Evolutionary conservation across 2,888 invertebrate genomes (phyloP), one percentile per base, ranked within the genome.

Genomic region (Carabus problematicus): DNA sequence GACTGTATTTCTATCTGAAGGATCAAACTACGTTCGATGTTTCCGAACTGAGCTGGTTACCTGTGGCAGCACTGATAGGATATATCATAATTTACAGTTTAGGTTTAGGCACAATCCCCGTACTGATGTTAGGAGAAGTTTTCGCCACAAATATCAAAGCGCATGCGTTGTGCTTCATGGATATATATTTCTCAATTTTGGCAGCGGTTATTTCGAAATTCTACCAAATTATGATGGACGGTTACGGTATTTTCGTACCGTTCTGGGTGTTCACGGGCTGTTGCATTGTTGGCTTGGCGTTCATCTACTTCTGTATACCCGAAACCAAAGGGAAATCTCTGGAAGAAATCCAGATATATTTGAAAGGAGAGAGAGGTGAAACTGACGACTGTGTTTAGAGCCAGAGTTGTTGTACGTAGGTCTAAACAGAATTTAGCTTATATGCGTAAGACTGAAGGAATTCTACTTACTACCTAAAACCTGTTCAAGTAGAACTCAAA

Each of bases 241-340:
- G 79, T 4, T 86, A 83, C 70, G 88, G 87, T 52, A 85, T 88
- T 74, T 86, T 88, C 78, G 84, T 87, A 75, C 86, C 88, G 71
- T 90, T 90, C 78, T 87, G 87, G 81, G 86, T 86, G 74, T 91
- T 89, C 79, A 83, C 86, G 0, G 76, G 82, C 12, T 87, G 85
- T 76, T 88, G 88, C 11, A 77, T 87, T 19, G 69, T 88, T 64
- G 89, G 89, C 0, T 80, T 89, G 60, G 79, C 86, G 72, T 89
- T 87, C 78, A 87, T 89, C 75, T 74, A 85, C 61, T 78, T 85
- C 18, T 79, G 85, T 72, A 84, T 91, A 14, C 90, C 90, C 1
- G 91, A 91, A 80, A 90, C 90, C 1, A 90, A 89, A 78, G 89
- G 89, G 67, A 90, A 89, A 75, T 89, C 89, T 1, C 84, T 91